Evolutionary conservation across 1,140 invertebrate species (phyloP).

Genomic region (Octopus sinensis): DNA sequence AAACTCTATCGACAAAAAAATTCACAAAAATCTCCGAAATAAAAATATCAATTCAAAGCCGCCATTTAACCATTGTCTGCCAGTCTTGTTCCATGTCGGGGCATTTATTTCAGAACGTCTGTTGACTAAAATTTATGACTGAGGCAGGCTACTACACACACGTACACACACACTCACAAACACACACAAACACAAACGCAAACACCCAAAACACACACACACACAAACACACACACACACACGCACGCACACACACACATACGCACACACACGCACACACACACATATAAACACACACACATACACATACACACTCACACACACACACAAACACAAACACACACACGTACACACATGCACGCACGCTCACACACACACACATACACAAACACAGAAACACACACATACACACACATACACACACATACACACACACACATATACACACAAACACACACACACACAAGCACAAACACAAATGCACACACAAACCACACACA

Average conservation of each 20-base stretch:
- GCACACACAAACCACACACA: too few species aligned
- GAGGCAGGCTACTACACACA: neutral
- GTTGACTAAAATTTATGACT: too few species aligned
- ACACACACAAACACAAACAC: neutral
- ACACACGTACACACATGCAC: neutral
- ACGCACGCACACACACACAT: neutral
- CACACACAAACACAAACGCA: neutral
- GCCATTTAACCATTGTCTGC: too few species aligned
- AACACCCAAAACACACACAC: neutral
- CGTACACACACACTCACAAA: neutral
- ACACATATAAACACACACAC: neutral
- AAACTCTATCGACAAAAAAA: too few species aligned
- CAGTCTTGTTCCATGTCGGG: too few species aligned
- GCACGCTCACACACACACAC: neutral
- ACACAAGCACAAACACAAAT: too few species aligned
- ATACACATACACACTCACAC: neutral
- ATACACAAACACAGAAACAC: neutral
- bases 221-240: neutral
- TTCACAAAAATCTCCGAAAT: too few species aligned
- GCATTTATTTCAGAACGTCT: too few species aligned
- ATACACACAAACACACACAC: too few species aligned
- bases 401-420: neutral
- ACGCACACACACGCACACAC: neutral
- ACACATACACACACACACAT: neutral
- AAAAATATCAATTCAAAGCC: too few species aligned